A percentile compares a stretch with the other conserved stretches of the same genome.
These are phyloP conservation scores for Trinectes maculatus DNA, from an alignment of 2,113 vertebrate species.

Conservation along the genomic window DNA sequence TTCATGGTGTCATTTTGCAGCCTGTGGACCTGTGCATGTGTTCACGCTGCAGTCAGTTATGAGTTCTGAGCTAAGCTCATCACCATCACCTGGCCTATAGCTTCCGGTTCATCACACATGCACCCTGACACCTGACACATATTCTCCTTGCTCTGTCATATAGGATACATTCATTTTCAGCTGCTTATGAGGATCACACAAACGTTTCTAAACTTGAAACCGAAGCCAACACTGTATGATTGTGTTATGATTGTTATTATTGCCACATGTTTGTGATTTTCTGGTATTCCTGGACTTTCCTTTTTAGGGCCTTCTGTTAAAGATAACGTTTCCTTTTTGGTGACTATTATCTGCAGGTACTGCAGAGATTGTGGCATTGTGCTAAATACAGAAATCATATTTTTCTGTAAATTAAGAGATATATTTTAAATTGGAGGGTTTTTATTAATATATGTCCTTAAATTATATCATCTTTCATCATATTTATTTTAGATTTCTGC, in stretches of 20 bases:
- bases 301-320: neutral
- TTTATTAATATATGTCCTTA: slow-evolving; percentile 23
- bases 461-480: neutral
- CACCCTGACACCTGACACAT: too few species aligned
- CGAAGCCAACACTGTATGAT: neutral
- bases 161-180: neutral
- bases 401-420: slow-evolving; percentile 36
- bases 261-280: neutral
- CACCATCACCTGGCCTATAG: too few species aligned
- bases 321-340: neutral
- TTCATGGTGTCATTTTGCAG: too few species aligned
- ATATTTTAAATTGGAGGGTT: slow-evolving; percentile 44
- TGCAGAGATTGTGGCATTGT: neutral
- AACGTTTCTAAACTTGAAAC: slow-evolving; percentile 6
- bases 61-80: too few species aligned
- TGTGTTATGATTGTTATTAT: neutral
- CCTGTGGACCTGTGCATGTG: too few species aligned
- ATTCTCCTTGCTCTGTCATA: too few species aligned
- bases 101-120: too few species aligned
- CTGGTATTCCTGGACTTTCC: neutral
- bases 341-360: neutral
- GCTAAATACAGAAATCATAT: neutral
- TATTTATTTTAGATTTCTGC: slow-evolving; percentile 6
- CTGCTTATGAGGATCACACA: neutral
- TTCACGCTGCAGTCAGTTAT: too few species aligned